Evolutionary conservation across 2,888 invertebrate genomes (phyloP).

Genomic region (Drosophila mimica): DNA sequence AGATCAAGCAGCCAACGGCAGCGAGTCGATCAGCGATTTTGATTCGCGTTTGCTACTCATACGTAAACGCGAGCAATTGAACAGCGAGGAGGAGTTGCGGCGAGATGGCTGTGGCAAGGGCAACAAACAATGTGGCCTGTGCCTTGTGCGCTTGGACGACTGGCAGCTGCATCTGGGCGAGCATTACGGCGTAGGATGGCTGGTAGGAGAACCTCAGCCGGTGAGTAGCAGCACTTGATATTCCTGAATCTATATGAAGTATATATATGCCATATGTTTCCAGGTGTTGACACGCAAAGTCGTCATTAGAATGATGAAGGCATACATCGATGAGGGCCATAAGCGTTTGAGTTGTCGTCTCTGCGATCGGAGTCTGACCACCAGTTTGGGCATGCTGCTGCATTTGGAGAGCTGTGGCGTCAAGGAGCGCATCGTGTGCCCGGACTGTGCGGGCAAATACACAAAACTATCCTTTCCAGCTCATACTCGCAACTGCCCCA

Average conservation of each 20-base stretch:
- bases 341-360: slow-evolving; percentile 77
- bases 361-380: slow-evolving; percentile 69
- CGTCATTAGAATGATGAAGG: slow-evolving; percentile 61
- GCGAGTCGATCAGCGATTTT: slow-evolving; percentile 40
- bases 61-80: slow-evolving; percentile 75
- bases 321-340: slow-evolving; percentile 57
- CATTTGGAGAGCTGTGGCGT: slow-evolving; percentile 81
- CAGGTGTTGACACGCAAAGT: slow-evolving; percentile 60
- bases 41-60: slow-evolving; percentile 79
- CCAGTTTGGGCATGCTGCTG: slow-evolving; percentile 76
- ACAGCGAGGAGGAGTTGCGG: slow-evolving; percentile 64
- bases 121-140: slow-evolving; percentile 79
- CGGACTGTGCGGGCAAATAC: slow-evolving; percentile 68
- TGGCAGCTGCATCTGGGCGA: slow-evolving; percentile 76
- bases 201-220: slow-evolving; percentile 58
- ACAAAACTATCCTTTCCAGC: slow-evolving; percentile 38
- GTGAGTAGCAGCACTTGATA: slow-evolving; percentile 52
- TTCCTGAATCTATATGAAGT: neutral
- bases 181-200: slow-evolving; percentile 84
- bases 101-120: slow-evolving; percentile 56
- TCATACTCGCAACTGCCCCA: slow-evolving; percentile 72
- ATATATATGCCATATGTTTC: slow-evolving; percentile 8
- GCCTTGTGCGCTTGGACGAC: slow-evolving; percentile 62
- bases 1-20: neutral
- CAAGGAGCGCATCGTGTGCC: slow-evolving; percentile 67